A percentile compares a stretch with the other conserved stretches of the same genome.
Evolutionary conservation across 2,797 vertebrate species (phyloP).

Genomic region (Danio albolineatus): DNA sequence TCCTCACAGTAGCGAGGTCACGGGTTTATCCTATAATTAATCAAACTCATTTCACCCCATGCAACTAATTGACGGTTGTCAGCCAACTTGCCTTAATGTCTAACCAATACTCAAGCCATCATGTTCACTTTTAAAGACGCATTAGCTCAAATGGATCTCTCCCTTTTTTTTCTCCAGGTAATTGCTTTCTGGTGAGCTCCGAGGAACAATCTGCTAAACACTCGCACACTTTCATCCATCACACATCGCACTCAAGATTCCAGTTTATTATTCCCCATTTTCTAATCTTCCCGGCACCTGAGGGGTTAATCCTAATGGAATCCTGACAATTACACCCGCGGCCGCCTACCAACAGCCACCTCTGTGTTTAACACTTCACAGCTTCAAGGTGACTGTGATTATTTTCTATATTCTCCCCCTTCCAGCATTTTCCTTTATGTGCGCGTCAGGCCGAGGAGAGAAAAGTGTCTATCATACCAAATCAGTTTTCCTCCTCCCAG

Average conservation of each 20-base stretch:
- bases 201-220: slow-evolving; percentile 5
- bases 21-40: not conserved
- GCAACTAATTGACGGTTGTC: slow-evolving; percentile 4
- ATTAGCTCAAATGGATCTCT: slow-evolving; percentile 1
- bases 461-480: slow-evolving; percentile 49
- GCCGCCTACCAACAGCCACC: not conserved
- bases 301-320: slow-evolving; percentile 55
- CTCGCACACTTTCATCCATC: slow-evolving; percentile 30
- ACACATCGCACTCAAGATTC: slow-evolving; percentile 34
- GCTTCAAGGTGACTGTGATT: slow-evolving; percentile 59
- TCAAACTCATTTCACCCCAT: not conserved
- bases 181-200: slow-evolving; percentile 38
- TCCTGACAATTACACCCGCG: slow-evolving; percentile 35
- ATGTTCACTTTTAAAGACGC: slow-evolving; percentile 2
- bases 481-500: slow-evolving; percentile 29
- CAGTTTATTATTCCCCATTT: slow-evolving; percentile 35
- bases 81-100: not conserved
- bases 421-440: slow-evolving; percentile 20
- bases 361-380: slow-evolving; percentile 35
- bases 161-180: slow-evolving; percentile 29
- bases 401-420: slow-evolving; percentile 34
- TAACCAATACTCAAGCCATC: slow-evolving; percentile 18
- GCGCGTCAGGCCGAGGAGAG: slow-evolving; percentile 25
- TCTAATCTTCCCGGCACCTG: slow-evolving; percentile 43
- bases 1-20: not conserved